A percentile compares a stretch with the other conserved stretches of the same genome.
Conservation (phyloP, 2,888 invertebrate species). For the Sipunculus nudus region DNA sequence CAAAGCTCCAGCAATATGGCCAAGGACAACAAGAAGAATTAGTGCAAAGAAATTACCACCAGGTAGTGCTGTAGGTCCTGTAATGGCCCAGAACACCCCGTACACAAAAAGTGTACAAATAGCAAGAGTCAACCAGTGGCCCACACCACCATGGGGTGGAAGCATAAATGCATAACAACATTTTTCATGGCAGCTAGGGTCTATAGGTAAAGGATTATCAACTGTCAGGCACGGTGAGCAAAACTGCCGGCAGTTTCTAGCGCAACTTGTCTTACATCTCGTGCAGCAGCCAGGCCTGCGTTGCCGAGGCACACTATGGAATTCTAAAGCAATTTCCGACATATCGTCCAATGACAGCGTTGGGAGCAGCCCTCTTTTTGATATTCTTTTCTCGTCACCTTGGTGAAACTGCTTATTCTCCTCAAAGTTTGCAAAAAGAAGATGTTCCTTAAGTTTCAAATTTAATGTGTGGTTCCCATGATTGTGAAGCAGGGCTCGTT, state of each 20-base stretch:
- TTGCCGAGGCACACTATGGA: no score
- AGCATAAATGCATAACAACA: constrained; percentile 32
- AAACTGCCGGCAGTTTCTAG: not conserved
- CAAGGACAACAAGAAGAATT: constrained; percentile 50
- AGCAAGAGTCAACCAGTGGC: constrained; percentile 65
- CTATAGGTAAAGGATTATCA: constrained; percentile 44
- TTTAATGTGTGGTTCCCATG: not conserved
- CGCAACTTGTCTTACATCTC: no score
- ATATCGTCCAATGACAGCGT: no score
- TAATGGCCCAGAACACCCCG: constrained; percentile 49
- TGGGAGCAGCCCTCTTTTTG: no score
- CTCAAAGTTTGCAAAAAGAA: not conserved
- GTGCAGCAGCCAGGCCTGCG: no score
- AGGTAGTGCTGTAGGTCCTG: constrained; percentile 51
- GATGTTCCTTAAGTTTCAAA: not conserved
- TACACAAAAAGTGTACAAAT: constrained; percentile 44
- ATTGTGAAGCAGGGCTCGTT: not conserved
- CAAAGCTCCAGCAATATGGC: constrained; percentile 54
- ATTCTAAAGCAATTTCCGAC: no score
- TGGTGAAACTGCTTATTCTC: not conserved
- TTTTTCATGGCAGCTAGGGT: constrained; percentile 24
- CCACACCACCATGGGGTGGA: constrained; percentile 41
- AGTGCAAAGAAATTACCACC: constrained; percentile 60
- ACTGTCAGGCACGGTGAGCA: constrained; percentile 46
- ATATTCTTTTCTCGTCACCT: no score